Base-by-base conservation (phyloP, 2,888 invertebrate genomes). In the Nineta flava region DNA sequence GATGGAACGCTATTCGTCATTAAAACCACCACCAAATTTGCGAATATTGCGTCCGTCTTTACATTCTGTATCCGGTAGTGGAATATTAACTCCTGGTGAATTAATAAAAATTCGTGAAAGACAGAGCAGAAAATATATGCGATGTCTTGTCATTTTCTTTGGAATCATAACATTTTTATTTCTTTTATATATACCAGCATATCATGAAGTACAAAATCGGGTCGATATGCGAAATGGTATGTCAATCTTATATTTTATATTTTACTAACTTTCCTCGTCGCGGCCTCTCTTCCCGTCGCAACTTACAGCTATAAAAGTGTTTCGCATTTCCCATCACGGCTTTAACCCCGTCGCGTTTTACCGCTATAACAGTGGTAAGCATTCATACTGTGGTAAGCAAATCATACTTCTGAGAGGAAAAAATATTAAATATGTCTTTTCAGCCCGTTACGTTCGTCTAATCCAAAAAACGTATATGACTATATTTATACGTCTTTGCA, bases 171-270 rank as follows among this genome's bases (percentile, higher is more conserved):
- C 44, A 10, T 44, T 54, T 40, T 51, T 53, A 38, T 47, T 54
- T 50, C 50, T 55, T 43, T 47, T 54, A 21, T 55, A 55, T 48
- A 44, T 54, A 34, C 54, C 53, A 40, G 53, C 51, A 48, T 55
- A 55, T 50, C 52, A 54, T 51, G 53, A 55, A 46, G 51, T 51
- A 34, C 53, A 53, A 46, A 49, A 51, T 46, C 34, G 48, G 17
- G 26, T 49, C 16, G 47, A 31, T 45, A 32, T 35, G 38, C 16
- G 38, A 47, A 47, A 47, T 47, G 47, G 35, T 47, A 34, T 32
- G 16, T 46, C 10, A 16, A n/a, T 16, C 10, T 19, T 43, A 16
- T 42, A 9, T 41, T 13, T 10, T 41, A 42, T 13, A 3, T 42
- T 42, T 3, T 3, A 15, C n/a, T n/a, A n/a, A n/a, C n/a, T n/a